A percentile compares a stretch with the other conserved stretches of the same genome.
phyloP scores from a whole-genome alignment of 2,797 vertebrate genomes.

The Rhinophrynus dorsalis region DNA sequence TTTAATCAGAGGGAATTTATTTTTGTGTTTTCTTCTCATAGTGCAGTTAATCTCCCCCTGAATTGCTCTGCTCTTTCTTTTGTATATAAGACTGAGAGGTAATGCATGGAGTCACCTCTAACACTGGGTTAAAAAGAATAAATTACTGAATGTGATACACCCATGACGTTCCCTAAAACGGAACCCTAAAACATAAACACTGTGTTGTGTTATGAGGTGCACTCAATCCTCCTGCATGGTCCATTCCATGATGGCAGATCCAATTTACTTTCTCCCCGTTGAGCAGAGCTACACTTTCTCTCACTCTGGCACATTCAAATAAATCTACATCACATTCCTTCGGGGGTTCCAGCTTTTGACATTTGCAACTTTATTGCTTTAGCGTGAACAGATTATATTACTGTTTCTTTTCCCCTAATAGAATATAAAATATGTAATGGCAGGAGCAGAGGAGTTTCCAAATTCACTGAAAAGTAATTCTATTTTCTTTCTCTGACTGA shows the following conservation, averaged over 20 bases:
- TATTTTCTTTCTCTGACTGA: slow-evolving; percentile 17
- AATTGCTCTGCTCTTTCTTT: no score
- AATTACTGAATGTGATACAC: slow-evolving; percentile 4
- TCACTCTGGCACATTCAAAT: slow-evolving; percentile 40
- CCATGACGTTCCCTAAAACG: slow-evolving; percentile 23
- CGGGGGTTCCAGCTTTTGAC: slow-evolving; percentile 40
- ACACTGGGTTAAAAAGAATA: no score
- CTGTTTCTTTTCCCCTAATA: slow-evolving; percentile 47
- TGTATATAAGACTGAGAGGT: no score
- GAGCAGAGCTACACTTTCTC: slow-evolving; percentile 34
- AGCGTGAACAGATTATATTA: slow-evolving; percentile 45
- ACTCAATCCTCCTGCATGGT: slow-evolving; percentile 24
- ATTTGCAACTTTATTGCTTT: slow-evolving; percentile 48
- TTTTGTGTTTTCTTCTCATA: no score
- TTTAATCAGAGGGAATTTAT: no score
- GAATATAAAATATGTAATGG: slow-evolving; percentile 50
- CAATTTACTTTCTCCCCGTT: slow-evolving; percentile 28
- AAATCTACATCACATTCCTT: slow-evolving; percentile 52
- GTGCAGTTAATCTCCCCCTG: no score
- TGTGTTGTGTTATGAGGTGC: slow-evolving; percentile 25
- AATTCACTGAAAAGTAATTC: slow-evolving; percentile 21
- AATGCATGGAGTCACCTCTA: no score
- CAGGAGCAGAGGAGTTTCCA: slow-evolving; percentile 33
- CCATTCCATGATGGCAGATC: slow-evolving; percentile 16
- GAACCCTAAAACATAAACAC: slow-evolving; percentile 10